These are phyloP conservation scores for Leptodactylus fuscus DNA, from an alignment of 2,113 vertebrate genomes.

Conservation along the genomic window DNA sequence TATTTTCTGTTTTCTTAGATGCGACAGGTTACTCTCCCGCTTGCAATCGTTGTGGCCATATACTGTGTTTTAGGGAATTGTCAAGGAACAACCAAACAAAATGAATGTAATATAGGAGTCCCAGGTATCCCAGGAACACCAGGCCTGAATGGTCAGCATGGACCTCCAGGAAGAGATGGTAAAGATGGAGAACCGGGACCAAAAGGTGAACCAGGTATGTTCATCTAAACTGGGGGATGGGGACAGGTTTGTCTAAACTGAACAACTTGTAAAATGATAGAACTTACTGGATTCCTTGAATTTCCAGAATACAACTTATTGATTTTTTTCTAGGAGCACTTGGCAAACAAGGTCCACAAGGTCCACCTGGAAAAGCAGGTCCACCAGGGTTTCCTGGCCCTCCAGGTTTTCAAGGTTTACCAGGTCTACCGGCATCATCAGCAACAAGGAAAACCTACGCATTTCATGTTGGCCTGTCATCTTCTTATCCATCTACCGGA, in stretches of 20 bases:
- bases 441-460: constrained; percentile 78
- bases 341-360: constrained; percentile 62
- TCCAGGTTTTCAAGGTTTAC: constrained; percentile 81
- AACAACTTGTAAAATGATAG: no score
- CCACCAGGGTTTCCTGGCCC: constrained; percentile 81
- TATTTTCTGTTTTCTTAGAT: constrained; percentile 8
- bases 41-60: constrained; percentile 3
- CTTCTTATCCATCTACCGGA: constrained; percentile 74
- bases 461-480: constrained; percentile 90
- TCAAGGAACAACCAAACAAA: constrained; percentile 63
- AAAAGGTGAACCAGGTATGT: constrained; percentile 88
- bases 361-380: constrained; percentile 82
- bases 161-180: constrained; percentile 88
- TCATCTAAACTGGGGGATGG: no score
- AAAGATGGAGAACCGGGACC: constrained; percentile 85
- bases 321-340: no score
- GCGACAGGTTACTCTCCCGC: background rate
- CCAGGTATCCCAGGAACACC: constrained; percentile 89
- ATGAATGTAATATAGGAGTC: constrained; percentile 74
- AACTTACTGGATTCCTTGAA: no score
- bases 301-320: no score
- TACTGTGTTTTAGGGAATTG: constrained; percentile 67
- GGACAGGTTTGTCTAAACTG: no score
- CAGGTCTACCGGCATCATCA: constrained; percentile 76
- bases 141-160: constrained; percentile 90